phyloP scores from a whole-genome alignment of 2,113 vertebrate genomes.

The Coturnix japonica region DNA sequence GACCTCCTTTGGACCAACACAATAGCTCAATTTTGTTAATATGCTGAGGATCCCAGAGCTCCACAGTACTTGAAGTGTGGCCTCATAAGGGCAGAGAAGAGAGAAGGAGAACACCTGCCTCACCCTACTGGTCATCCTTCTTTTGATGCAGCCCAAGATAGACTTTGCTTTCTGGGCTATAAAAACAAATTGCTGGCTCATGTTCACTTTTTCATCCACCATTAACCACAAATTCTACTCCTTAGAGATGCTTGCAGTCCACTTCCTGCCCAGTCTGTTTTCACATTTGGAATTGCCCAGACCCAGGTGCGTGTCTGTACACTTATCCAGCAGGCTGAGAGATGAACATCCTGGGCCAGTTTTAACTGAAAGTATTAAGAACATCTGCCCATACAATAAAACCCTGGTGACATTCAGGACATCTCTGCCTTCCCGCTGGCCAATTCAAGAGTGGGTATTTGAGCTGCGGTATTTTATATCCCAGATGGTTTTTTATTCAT shows the following conservation, averaged over 20 bases:
- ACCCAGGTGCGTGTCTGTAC: not conserved
- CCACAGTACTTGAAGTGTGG: not conserved
- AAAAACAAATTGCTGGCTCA: not conserved
- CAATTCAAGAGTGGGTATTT: not conserved
- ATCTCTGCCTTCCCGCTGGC: not conserved
- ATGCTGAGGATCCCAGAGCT: not conserved
- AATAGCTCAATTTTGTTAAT: not conserved
- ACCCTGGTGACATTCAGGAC: not conserved
- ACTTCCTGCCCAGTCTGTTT: not conserved
- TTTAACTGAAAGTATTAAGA: not conserved
- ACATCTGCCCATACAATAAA: not conserved
- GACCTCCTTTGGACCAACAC: not conserved
- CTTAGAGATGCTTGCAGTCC: not conserved
- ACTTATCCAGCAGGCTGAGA: not conserved
- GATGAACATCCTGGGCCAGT: not conserved
- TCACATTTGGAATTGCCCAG: not conserved
- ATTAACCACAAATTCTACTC: not conserved
- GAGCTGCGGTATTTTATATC: not conserved
- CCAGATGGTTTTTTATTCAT: conserved; percentile 1
- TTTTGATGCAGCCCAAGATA: not conserved
- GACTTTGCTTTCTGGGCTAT: not conserved
- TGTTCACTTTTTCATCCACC: not conserved
- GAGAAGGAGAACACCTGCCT: not conserved
- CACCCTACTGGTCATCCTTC: not conserved
- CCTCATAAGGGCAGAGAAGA: not conserved